Conservation (phyloP, 1,140 invertebrate genomes). For the Conopomorpha cramerella region DNA sequence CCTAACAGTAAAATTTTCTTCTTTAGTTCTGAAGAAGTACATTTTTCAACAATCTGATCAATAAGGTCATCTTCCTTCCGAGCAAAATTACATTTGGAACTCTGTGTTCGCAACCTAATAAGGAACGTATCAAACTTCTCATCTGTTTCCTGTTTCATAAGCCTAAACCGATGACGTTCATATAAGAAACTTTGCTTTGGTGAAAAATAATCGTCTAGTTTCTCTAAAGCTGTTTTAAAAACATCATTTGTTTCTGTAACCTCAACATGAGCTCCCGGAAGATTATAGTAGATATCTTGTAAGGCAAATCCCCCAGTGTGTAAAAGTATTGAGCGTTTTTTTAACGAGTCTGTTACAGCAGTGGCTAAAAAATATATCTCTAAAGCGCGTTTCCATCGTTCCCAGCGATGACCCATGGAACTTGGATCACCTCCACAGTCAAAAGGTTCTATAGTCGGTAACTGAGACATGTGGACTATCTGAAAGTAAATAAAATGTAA, state of each 20-base stretch:
- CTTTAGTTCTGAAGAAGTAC: constrained; percentile 9
- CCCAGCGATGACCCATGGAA: neutral
- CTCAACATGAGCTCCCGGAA: constrained; percentile 3
- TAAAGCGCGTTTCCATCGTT: neutral
- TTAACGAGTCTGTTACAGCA: neutral
- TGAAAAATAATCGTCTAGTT: constrained; percentile 7
- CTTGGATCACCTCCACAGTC: neutral
- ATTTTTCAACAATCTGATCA: constrained; percentile 12
- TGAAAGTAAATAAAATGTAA: too few relatives aligned
- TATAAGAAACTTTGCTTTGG: constrained; percentile 5
- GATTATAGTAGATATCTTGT: constrained; percentile 10
- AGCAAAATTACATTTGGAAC: constrained; percentile 6
- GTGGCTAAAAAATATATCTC: neutral
- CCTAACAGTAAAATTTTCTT: constrained; percentile 11
- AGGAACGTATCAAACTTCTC: constrained; percentile 9
- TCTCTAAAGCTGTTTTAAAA: constrained; percentile 7
- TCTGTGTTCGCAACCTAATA: constrained; percentile 4
- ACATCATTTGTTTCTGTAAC: constrained; percentile 1
- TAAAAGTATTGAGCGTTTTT: constrained; percentile 9
- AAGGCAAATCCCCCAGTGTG: constrained; percentile 9
- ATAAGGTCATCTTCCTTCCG: constrained; percentile 6
- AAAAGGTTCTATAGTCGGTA: neutral
- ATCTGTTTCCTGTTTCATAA: constrained; percentile 8
- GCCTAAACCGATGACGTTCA: constrained; percentile 3
- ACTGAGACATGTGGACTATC: neutral